Conservation (phyloP, 2,113 vertebrate species). For the Cephalopterus ornatus region DNA sequence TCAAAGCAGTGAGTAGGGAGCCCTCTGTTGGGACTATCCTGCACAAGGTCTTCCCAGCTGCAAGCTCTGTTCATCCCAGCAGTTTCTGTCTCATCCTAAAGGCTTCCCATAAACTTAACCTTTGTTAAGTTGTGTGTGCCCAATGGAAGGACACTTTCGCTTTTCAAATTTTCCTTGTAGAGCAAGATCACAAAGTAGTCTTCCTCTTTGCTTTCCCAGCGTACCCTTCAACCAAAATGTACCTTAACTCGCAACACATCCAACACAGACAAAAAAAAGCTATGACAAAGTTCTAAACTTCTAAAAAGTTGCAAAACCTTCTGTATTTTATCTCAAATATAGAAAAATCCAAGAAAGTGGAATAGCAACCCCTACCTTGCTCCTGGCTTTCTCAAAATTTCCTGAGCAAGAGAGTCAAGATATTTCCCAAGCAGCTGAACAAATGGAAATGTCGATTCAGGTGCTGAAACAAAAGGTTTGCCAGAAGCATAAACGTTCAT, state of each 20-base stretch:
- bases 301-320: neutral
- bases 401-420: slow-evolving; percentile 68
- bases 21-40: neutral
- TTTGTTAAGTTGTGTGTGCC: neutral
- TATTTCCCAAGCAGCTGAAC: slow-evolving; percentile 78
- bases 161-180: neutral
- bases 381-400: slow-evolving; percentile 73
- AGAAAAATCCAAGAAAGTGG: slow-evolving; percentile 60
- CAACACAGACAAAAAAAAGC: neutral
- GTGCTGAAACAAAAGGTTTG: slow-evolving; percentile 61
- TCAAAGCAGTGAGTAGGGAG: neutral
- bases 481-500: slow-evolving; percentile 51
- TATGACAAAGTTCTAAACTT: neutral
- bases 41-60: neutral
- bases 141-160: neutral
- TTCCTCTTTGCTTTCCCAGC: neutral
- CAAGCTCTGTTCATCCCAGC: neutral
- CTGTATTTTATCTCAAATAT: neutral
- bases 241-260: neutral
- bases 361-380: slow-evolving; percentile 19
- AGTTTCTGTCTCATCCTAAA: neutral
- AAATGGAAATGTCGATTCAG: slow-evolving; percentile 77
- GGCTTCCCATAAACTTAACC: neutral
- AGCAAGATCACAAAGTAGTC: neutral
- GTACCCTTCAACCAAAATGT: neutral